These are phyloP conservation scores for Cephus runcator DNA, from an alignment of 2,888 invertebrate genomes.

Conservation along the genomic window DNA sequence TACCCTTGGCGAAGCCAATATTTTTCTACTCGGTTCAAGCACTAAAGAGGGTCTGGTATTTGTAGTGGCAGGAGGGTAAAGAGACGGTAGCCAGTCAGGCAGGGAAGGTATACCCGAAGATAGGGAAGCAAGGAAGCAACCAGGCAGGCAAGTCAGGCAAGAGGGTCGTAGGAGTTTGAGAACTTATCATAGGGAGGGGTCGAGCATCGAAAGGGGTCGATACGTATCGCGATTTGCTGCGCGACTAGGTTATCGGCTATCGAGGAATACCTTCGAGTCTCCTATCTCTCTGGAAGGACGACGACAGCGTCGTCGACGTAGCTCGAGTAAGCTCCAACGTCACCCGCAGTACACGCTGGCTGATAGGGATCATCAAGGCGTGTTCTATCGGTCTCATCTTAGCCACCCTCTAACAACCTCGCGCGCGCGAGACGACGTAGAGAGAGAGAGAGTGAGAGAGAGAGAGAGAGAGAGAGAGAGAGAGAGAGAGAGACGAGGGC, in stretches of 20 bases:
- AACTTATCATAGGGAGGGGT: slow-evolving; percentile 24
- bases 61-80: not conserved
- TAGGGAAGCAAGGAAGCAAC: not conserved
- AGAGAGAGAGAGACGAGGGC: slow-evolving; percentile 20
- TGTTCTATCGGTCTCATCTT: slow-evolving; percentile 60
- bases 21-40: not conserved
- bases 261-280: not conserved
- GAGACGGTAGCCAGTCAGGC: not conserved
- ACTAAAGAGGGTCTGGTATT: not conserved
- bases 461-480: slow-evolving; percentile 14
- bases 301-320: not conserved
- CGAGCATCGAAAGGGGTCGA: slow-evolving; percentile 48
- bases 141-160: slow-evolving; percentile 8
- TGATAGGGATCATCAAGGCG: slow-evolving; percentile 59
- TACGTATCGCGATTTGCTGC: slow-evolving; percentile 58
- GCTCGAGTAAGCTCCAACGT: not conserved
- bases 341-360: slow-evolving; percentile 32
- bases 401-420: slow-evolving; percentile 50
- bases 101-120: not conserved
- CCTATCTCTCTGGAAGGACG: slow-evolving; percentile 5
- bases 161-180: slow-evolving; percentile 27
- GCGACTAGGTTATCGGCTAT: slow-evolving; percentile 44
- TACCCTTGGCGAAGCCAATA: not conserved
- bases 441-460: slow-evolving; percentile 16
- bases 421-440: slow-evolving; percentile 18